Percentiles rank a stretch among this genome's conserved stretches.
Evolutionary conservation across 2,888 invertebrate genomes (phyloP).

Genomic region (Muscina levida): DNA sequence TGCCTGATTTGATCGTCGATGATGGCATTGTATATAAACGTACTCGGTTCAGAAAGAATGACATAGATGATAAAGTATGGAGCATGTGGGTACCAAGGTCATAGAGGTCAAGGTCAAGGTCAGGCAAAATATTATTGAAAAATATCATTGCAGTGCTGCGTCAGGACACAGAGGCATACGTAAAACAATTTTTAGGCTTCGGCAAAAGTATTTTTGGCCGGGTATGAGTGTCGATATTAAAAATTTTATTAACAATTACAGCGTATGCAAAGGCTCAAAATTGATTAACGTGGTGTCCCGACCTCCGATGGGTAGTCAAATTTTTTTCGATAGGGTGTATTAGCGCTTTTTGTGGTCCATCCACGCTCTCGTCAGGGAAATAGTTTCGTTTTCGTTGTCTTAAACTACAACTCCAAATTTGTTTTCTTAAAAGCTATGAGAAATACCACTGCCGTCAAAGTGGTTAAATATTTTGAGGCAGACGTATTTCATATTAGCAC

Average conservation of each 20-base stretch:
- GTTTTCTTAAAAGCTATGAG: too few species aligned
- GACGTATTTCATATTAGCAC: slow-evolving; percentile 60
- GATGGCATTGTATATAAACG: too few species aligned
- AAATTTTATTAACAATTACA: slow-evolving; percentile 60
- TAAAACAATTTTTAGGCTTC: too few species aligned
- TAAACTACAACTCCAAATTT: background rate
- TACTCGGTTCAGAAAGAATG: too few species aligned
- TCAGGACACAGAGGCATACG: slow-evolving; percentile 44
- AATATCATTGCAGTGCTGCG: slow-evolving; percentile 8
- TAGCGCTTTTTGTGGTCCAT: slow-evolving; percentile 52
- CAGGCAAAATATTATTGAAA: too few species aligned
- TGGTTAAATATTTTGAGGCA: slow-evolving; percentile 44
- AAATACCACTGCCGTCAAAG: background rate
- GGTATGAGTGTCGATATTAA: slow-evolving; percentile 20
- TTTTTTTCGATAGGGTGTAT: too few species aligned
- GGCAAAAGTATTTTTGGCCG: too few species aligned
- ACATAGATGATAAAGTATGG: slow-evolving; percentile 43
- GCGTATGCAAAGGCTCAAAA: background rate
- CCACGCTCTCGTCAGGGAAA: slow-evolving; percentile 27
- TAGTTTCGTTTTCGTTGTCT: background rate
- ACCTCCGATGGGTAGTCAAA: background rate
- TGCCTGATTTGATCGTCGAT: background rate
- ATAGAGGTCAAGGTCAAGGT: background rate
- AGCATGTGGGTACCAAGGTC: slow-evolving; percentile 52
- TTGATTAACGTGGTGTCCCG: background rate